Evolutionary conservation across 1,140 invertebrate species (phyloP).

Genomic region (fruit fly (Drosophila melanogaster)): DNA sequence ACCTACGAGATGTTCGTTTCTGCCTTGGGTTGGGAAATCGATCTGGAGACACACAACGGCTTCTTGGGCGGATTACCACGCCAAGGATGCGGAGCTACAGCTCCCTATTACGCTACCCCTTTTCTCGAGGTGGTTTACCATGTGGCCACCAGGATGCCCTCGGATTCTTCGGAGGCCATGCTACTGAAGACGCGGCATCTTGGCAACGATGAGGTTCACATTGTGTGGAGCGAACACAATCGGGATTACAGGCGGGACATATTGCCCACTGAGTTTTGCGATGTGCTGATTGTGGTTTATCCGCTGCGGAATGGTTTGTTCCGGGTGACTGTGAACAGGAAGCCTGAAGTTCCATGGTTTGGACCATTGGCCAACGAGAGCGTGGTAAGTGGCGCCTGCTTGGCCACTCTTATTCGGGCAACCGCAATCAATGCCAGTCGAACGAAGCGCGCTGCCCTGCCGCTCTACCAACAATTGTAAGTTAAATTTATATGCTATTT

Average conservation of each 20-base stretch:
- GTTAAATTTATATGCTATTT: slow-evolving; percentile 55
- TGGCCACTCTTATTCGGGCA: slow-evolving; percentile 95
- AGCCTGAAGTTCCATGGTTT: slow-evolving; percentile 96
- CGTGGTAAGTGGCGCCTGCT: slow-evolving; percentile 92
- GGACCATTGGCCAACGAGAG: slow-evolving; percentile 98
- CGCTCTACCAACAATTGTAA: slow-evolving; percentile 96
- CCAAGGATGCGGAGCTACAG: slow-evolving; percentile 95
- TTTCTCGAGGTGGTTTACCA: slow-evolving; percentile 96
- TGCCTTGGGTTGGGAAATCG: slow-evolving; percentile 97
- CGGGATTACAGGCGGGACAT: slow-evolving; percentile 98
- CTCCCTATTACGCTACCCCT: slow-evolving; percentile 98
- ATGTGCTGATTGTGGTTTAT: slow-evolving; percentile 99
- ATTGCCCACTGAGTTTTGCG: slow-evolving; percentile 99
- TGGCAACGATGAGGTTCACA: slow-evolving; percentile 99
- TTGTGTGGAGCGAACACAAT: slow-evolving; percentile 99
- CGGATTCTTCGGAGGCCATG: slow-evolving; percentile 93
- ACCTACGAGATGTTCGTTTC: slow-evolving; percentile 98
- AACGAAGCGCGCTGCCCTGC: slow-evolving; percentile 93
- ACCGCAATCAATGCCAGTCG: slow-evolving; percentile 97
- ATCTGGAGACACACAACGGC: slow-evolving; percentile 97
- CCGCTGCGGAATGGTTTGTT: slow-evolving; percentile 93
- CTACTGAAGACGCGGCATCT: slow-evolving; percentile 97
- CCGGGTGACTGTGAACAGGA: slow-evolving; percentile 93
- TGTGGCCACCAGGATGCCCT: slow-evolving; percentile 98
- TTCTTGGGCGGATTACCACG: slow-evolving; percentile 97